Conservation (phyloP, 2,797 vertebrate species). For the Arrhamphus sclerolepis region DNA sequence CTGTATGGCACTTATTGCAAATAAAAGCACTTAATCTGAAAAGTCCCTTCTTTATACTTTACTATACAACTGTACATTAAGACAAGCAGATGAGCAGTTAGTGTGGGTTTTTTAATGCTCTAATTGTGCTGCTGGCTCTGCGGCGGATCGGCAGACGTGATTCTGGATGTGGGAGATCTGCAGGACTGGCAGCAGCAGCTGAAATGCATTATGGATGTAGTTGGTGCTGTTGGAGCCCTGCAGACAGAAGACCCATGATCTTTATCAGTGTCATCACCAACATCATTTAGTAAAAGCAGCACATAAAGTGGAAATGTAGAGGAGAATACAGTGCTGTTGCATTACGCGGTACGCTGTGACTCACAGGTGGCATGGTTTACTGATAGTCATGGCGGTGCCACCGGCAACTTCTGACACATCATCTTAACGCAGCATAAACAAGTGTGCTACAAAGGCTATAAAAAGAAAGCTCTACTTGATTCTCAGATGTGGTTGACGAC, state of each 20-base stretch:
- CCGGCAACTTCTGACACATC: too few relatives aligned
- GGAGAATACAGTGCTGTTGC: too few relatives aligned
- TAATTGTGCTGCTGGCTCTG: constrained; percentile 53
- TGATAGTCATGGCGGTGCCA: too few relatives aligned
- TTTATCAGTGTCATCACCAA: constrained; percentile 8
- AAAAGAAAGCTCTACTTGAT: too few relatives aligned
- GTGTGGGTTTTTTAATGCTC: constrained; percentile 56
- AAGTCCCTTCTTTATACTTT: constrained; percentile 43
- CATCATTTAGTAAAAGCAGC: background rate
- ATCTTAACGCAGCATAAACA: too few relatives aligned
- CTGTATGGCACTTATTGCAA: constrained; percentile 33
- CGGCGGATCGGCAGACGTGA: constrained; percentile 47
- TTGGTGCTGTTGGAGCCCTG: constrained; percentile 93
- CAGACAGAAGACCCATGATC: constrained; percentile 12
- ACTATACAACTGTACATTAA: constrained; percentile 69
- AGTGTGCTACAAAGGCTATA: too few relatives aligned
- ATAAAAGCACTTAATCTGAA: constrained; percentile 42
- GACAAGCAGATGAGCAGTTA: constrained; percentile 42
- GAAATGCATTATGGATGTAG: constrained; percentile 94
- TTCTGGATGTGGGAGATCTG: constrained; percentile 91
- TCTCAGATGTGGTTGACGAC: too few relatives aligned
- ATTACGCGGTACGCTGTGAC: too few relatives aligned
- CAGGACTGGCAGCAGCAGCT: constrained; percentile 92
- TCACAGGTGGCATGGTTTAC: too few relatives aligned
- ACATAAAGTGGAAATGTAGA: background rate